Evolutionary conservation across 2,888 invertebrate genomes (phyloP), one percentile per base, ranked within the genome.

Genomic region (Tenthredo amoena): DNA sequence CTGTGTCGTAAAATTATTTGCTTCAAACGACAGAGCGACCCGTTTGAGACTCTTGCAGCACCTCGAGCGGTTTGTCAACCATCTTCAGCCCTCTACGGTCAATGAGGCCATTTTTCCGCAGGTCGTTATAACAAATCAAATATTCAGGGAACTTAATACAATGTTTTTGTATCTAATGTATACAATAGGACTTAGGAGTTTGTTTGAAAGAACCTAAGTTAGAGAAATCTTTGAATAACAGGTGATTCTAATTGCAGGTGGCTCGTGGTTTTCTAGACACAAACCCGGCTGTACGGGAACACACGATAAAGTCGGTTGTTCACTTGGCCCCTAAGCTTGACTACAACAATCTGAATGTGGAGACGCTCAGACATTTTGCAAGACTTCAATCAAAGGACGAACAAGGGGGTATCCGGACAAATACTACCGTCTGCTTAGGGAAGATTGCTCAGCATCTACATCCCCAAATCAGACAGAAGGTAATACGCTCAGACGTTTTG

Each of bases 381-480:
- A 95, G 99, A 86, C 94, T 99, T 37, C 99, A 99, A 94, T 96
- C 98, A 9, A 98, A 98, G 92, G 99, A 99, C 93, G 98, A 99
- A 90, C 98, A 99, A 94, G 98, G 98, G 71, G 96, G 97, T 15
- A 97, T 97, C 89, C 96, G 99, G 90, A 99, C 99, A 9, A 99
- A 99, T 94, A 99, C 99, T 15, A 99, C 99, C 18, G 99, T 99
- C 43, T 99, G 99, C 93, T 95, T 99, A 85, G 99, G 99, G 86
- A 99, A 99, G 95, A 98, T 99, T 88, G 99, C 99, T 5, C 97
- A 98, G 86, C 98, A 98, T 94, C 95, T 99, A 79, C 98, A 99
- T 94, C 99, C 99, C 0, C 97, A 98, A 94, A 98, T 99, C 85
- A 95, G 99, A 55, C 99, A 99, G 94, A 98, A 99, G 93, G 93